Base-by-base conservation (phyloP, 2,797 vertebrate genomes). In the Vireo griseus region DNA sequence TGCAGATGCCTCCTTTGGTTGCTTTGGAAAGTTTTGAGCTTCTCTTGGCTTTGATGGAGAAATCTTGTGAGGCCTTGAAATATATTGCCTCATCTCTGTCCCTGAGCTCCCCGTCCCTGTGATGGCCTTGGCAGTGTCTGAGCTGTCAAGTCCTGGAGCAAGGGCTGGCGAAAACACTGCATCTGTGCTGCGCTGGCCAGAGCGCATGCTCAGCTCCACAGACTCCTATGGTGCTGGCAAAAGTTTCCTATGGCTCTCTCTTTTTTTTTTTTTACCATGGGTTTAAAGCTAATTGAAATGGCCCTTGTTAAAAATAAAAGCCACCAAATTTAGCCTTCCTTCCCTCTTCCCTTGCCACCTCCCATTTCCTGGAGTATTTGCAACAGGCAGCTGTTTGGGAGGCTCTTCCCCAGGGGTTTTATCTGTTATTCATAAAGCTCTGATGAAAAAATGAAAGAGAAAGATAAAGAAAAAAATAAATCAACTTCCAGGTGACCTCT, bases 271-370 rank as follows among this genome's bases (percentile, higher is more conserved):
- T 44, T 44, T 19, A 44, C 16, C 33, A 9, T 59, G 45, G 5
- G 17, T 73, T 93, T 93, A 73, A 95, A 92, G 28, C 19, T 42
- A 91, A 91, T 72, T 82, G 90, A 89, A 94, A 93, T 83, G 87
- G 50, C 31, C 68, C 61, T 83, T 40, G 91, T 94, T 84, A 94
- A 94, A 96, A 95, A 96, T 96, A 97, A 96, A 94, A 95, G 54
- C 28, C 83, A 89, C 68, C 94, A 71, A 89, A 95, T 94, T 96
- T 96, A 95, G 92, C 69, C 54, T 94, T 96, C 95, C 94, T 95
- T 95, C 81, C 93, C 84, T 83, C 78, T 87, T 63, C 81, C 21
- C 37, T 29, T 0, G 0, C 57, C 6, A 7, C 88, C 87, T 91
- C 94, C 89, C 16, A 3, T 96, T 96, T 96, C 95, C 96, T 95